A percentile compares a stretch with the other conserved stretches of the same genome.
Conservation (phyloP, 2,888 invertebrate genomes). For the Nomada fabriciana region DNA sequence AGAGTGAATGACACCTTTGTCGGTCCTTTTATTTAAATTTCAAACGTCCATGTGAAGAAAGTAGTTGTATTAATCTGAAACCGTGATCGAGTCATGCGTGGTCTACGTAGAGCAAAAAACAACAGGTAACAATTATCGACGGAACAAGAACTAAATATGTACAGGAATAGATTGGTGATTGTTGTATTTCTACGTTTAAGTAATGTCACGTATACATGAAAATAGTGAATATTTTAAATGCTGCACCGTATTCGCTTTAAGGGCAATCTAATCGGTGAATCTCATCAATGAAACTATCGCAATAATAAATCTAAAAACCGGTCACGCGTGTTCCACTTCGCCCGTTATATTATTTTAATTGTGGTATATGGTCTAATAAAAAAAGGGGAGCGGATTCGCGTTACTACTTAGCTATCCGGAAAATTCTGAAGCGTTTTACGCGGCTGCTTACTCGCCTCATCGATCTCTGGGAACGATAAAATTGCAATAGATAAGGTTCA, state of each 20-base stretch:
- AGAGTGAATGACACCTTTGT: too few species aligned
- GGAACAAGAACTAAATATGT: too few species aligned
- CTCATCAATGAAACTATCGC: slow-evolving; percentile 9
- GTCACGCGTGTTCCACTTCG: neutral
- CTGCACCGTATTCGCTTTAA: slow-evolving; percentile 4
- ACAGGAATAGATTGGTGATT: neutral
- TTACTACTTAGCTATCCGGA: neutral
- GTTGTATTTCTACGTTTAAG: neutral
- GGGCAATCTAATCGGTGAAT: slow-evolving; percentile 41
- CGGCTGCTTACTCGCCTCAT: neutral
- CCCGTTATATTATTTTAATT: neutral
- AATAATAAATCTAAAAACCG: slow-evolving; percentile 25
- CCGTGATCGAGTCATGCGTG: too few species aligned
- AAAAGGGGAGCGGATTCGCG: neutral
- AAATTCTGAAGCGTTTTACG: neutral
- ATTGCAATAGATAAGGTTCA: neutral
- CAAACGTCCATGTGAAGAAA: too few species aligned
- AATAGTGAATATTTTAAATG: slow-evolving; percentile 24
- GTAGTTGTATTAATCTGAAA: too few species aligned
- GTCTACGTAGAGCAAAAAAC: too few species aligned
- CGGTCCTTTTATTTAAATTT: too few species aligned
- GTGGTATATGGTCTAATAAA: too few species aligned
- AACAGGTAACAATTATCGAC: too few species aligned
- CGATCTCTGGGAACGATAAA: neutral
- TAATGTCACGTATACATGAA: neutral